A percentile compares a stretch with the other conserved stretches of the same genome.
These are phyloP conservation scores for Drosophila nasuta DNA, from an alignment of 1,140 invertebrate species.

Conservation along the genomic window DNA sequence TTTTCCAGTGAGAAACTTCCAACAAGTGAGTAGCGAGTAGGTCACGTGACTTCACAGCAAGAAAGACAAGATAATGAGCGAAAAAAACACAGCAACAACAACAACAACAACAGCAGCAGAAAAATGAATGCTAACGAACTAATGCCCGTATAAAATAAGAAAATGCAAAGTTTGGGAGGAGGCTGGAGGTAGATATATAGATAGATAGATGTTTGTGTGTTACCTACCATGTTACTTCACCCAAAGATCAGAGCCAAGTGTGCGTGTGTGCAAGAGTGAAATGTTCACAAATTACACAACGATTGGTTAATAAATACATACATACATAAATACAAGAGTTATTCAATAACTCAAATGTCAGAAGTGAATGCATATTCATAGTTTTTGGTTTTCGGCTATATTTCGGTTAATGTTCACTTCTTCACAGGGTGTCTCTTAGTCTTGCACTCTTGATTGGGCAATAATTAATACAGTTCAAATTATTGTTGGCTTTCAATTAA, in stretches of 20 bases:
- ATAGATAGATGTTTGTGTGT: not conserved
- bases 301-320: conserved; percentile 3
- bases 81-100: not conserved
- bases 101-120: not conserved
- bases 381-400: not conserved
- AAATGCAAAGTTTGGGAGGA: conserved; percentile 21
- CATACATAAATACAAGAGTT: not conserved
- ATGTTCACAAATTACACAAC: conserved; percentile 20
- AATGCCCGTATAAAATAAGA: conserved; percentile 3
- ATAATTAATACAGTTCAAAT: conserved; percentile 18
- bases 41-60: conserved; percentile 10
- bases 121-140: not conserved
- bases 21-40: conserved; percentile 10
- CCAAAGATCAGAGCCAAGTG: not conserved
- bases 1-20: conserved; percentile 2
- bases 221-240: not conserved
- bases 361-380: conserved; percentile 21
- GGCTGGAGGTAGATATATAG: not conserved
- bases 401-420: not conserved
- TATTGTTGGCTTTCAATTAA: conserved; percentile 18
- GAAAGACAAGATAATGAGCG: conserved; percentile 8
- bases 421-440: conserved; percentile 9
- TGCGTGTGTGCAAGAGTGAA: conserved; percentile 13
- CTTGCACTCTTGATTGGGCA: not conserved
- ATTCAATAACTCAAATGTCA: conserved; percentile 26